Evolutionary conservation across 2,113 vertebrate species (phyloP), one percentile per base, ranked within the genome.

Genomic region (Siniperca knerii): DNA sequence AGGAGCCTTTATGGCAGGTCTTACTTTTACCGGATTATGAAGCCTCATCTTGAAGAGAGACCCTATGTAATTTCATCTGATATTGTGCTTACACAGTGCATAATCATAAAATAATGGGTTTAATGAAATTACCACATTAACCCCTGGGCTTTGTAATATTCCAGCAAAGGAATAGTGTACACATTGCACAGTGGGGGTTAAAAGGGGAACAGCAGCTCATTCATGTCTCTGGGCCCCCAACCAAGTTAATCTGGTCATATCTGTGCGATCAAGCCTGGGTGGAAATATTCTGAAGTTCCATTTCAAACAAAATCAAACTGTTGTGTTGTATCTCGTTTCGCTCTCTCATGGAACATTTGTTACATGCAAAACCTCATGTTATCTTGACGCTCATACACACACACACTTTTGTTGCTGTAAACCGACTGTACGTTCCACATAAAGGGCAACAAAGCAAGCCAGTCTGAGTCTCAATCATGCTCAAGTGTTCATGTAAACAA

Each of bases 401-500:
- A 20, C 25, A 4, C 54, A 18, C 1, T 44, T 8, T 46, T 3
- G 35, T 33, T 21, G 29, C 50, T 66, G 40, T 12, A 48, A 60
- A 66, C n/a, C 55, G 55, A 44, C 50, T n/a, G 37, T 18, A 29
- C 35, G 8, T 33, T 68, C n/a, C 29, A 72, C 44, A 64, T 44
- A 4, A 61, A 68, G 18, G 20, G n/a, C 15, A 35, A 52, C 9
- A 70, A 67, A 79, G 16, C 42, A 70, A 52, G 78, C 2, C 15
- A 6, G 61, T 8, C 52, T 4, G 21, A 80, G 21, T 21, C 42
- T 37, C 42, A 42, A 44, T 48, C 4, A 7, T 0, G 11, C 33
- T n/a, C 62, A 60, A 81, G 18, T 75, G 64, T 72, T 71, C 52
- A 71, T 25, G 60, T 74, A 84, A 86, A 87, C 61, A 79, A 77